These are phyloP conservation scores for Eptatretus burgeri DNA, from an alignment of 2,113 vertebrate genomes.

Conservation along the genomic window DNA sequence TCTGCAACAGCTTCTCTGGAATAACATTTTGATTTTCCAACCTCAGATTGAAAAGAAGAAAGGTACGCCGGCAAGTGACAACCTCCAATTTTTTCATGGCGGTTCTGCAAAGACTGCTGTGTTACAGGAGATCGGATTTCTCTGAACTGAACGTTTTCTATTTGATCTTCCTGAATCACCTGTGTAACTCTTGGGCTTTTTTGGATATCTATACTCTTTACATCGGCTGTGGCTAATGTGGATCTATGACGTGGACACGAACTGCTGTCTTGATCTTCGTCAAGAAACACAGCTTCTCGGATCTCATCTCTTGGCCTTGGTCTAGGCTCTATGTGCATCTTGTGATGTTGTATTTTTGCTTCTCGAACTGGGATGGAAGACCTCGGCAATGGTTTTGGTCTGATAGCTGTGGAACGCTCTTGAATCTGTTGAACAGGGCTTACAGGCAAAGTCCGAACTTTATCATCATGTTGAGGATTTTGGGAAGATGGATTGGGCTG, in stretches of 20 bases:
- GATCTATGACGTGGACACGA: background rate
- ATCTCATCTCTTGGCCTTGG: background rate
- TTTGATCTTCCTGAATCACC: background rate
- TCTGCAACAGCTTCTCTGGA: too few relatives aligned
- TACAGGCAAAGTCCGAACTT: too few relatives aligned
- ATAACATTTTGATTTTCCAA: too few relatives aligned
- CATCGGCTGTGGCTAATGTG: background rate
- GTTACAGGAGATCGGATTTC: background rate
- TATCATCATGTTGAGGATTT: too few relatives aligned
- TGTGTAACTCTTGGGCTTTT: conserved; percentile 1
- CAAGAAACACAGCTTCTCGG: conserved; percentile 1
- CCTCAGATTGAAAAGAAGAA: too few relatives aligned
- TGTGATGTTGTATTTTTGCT: background rate
- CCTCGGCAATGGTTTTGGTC: background rate
- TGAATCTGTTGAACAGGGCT: too few relatives aligned
- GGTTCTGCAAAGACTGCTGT: background rate
- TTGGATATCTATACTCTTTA: conserved; percentile 1
- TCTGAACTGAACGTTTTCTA: conserved; percentile 4
- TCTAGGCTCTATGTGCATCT: background rate
- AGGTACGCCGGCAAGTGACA: too few relatives aligned
- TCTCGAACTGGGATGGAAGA: conserved; percentile 4
- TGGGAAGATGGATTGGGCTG: too few relatives aligned
- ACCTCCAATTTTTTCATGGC: too few relatives aligned
- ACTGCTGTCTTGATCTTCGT: conserved; percentile 2
- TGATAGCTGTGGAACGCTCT: background rate